These are phyloP conservation scores for Hystrix cristata DNA, from an alignment of 2,113 vertebrate genomes.

Conservation along the genomic window DNA sequence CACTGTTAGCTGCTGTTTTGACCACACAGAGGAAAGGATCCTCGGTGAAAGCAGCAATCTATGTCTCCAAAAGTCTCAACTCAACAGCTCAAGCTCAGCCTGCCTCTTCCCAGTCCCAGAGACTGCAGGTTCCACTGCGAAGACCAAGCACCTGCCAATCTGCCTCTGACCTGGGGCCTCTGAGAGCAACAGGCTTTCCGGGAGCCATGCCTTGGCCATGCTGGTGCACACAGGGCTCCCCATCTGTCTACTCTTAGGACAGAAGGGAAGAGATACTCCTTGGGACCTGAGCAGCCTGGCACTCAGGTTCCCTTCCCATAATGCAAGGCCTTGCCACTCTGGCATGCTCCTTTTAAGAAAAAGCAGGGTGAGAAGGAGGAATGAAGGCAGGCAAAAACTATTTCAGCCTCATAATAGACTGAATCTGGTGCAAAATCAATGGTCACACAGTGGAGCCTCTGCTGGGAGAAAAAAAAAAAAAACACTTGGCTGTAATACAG, in stretches of 20 bases:
- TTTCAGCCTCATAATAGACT: conserved; percentile 1
- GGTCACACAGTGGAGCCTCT: conserved; percentile 29
- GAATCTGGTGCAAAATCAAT: conserved; percentile 71
- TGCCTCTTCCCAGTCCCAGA: background rate
- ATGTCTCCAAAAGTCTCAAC: background rate
- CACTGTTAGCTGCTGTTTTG: conserved; percentile 6
- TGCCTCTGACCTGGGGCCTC: background rate
- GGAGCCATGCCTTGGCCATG: background rate
- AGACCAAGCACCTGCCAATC: background rate
- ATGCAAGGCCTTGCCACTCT: background rate
- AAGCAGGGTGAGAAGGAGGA: background rate
- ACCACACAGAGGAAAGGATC: background rate
- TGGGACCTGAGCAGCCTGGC: background rate
- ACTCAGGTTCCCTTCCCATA: background rate
- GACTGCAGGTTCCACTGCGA: background rate
- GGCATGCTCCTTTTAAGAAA: background rate
- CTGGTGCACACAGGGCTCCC: background rate
- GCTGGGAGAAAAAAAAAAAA: conserved; percentile 62
- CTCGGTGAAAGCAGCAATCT: background rate
- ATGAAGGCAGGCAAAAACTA: background rate
- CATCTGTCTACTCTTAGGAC: background rate
- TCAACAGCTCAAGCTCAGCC: background rate
- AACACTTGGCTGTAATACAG: conserved; percentile 70
- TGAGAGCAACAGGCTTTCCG: background rate
- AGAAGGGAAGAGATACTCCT: background rate